These are phyloP conservation scores for Gerris lacustris DNA, from an alignment of 2,888 invertebrate species.

Conservation along the genomic window DNA sequence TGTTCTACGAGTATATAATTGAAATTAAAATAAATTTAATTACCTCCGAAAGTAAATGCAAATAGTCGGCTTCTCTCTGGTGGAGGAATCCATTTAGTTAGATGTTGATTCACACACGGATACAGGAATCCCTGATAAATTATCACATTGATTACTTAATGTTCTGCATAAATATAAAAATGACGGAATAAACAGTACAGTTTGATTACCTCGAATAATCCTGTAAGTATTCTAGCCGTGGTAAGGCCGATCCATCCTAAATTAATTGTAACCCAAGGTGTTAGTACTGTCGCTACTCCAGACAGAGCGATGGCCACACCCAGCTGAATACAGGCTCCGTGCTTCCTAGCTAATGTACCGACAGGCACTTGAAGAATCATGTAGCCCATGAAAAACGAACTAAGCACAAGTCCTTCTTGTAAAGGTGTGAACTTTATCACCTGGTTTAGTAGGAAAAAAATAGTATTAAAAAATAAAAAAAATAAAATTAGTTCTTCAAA, in stretches of 20 bases:
- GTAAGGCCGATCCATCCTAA: slow-evolving; percentile 52
- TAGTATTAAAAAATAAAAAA: no score
- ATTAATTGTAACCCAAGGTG: slow-evolving; percentile 52
- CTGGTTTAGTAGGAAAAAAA: slow-evolving; percentile 36
- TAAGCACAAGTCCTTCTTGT: slow-evolving; percentile 40
- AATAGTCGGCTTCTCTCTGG: slow-evolving; percentile 53
- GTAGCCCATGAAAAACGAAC: slow-evolving; percentile 49
- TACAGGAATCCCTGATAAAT: slow-evolving; percentile 50
- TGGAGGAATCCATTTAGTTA: slow-evolving; percentile 61
- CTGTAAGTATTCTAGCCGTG: slow-evolving; percentile 54
- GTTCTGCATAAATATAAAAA: background rate
- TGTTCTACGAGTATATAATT: no score
- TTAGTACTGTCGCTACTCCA: slow-evolving; percentile 44
- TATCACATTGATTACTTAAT: background rate
- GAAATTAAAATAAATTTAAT: no score
- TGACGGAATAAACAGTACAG: background rate
- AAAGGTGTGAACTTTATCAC: slow-evolving; percentile 36
- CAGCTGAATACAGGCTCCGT: slow-evolving; percentile 60
- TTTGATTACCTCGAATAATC: slow-evolving; percentile 44
- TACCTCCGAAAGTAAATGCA: slow-evolving; percentile 30
- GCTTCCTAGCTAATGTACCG: slow-evolving; percentile 56
- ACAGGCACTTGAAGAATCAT: slow-evolving; percentile 48
- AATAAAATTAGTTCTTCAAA: no score
- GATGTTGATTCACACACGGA: slow-evolving; percentile 52
- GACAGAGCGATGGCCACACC: slow-evolving; percentile 29